Percentiles rank a stretch among this genome's conserved stretches.
These are phyloP conservation scores for Lacerta agilis DNA, from an alignment of 2,797 vertebrate genomes.

Conservation along the genomic window DNA sequence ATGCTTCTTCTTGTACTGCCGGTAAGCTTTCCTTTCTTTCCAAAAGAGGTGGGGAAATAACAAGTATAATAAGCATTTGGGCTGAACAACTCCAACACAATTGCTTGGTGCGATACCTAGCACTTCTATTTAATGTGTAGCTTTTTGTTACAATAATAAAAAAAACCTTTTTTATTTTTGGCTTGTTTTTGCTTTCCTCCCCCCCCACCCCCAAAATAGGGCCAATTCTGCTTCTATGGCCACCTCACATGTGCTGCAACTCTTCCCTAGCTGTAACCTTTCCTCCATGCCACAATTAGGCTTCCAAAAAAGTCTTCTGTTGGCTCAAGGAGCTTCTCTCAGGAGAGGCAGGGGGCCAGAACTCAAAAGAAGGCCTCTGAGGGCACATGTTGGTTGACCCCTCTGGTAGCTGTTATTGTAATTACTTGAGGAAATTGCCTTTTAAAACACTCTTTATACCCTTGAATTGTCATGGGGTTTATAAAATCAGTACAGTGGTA, in stretches of 20 bases:
- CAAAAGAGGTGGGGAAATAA: background rate
- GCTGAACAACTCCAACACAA: background rate
- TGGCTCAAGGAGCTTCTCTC: too few relatives aligned
- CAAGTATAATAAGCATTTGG: conserved; percentile 4
- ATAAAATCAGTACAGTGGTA: conserved; percentile 13
- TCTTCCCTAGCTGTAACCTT: too few relatives aligned
- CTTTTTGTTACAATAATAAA: background rate
- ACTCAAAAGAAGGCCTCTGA: too few relatives aligned
- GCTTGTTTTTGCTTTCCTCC: background rate
- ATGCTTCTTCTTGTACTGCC: conserved; percentile 84
- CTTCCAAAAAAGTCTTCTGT: too few relatives aligned
- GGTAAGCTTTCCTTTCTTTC: conserved; percentile 70
- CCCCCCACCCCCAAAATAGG: too few relatives aligned
- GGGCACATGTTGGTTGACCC: too few relatives aligned
- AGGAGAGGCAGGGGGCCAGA: too few relatives aligned
- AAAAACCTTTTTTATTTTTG: background rate
- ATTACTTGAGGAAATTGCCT: conserved; percentile 22
- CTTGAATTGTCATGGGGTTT: conserved; percentile 16
- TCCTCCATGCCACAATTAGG: too few relatives aligned
- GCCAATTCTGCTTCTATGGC: too few relatives aligned
- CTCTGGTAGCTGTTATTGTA: background rate
- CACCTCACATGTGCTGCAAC: too few relatives aligned
- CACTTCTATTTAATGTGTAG: conserved; percentile 9
- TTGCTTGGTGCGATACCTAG: background rate
- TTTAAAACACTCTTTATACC: conserved; percentile 21